Conservation (phyloP, 2,797 vertebrate genomes). For the Luscinia megarhynchos region DNA sequence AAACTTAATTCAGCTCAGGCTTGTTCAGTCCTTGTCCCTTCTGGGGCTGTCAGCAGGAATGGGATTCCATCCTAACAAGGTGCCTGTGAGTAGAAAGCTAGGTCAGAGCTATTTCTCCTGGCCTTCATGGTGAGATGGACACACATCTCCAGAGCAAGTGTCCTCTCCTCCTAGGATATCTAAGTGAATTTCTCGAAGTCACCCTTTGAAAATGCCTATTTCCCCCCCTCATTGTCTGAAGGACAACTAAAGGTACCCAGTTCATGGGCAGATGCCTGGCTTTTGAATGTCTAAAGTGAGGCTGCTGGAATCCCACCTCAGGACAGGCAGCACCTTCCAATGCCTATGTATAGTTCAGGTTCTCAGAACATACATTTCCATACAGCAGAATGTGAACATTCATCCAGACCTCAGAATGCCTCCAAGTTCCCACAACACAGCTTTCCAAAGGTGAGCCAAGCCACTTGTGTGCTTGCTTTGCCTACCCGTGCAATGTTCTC, state of each 20-base stretch:
- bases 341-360: neutral
- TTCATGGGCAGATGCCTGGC: neutral
- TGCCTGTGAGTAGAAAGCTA: neutral
- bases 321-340: neutral
- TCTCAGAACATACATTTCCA: neutral
- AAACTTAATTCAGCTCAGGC: conserved; percentile 14
- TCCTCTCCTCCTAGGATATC: neutral
- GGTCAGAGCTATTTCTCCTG: neutral
- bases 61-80: neutral
- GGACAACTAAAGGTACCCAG: neutral
- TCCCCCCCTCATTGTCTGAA: neutral
- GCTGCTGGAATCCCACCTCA: neutral
- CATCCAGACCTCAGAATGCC: neutral
- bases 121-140: neutral
- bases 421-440: neutral
- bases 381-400: neutral
- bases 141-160: neutral
- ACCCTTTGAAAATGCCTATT: neutral
- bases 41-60: neutral
- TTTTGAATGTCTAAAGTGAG: neutral
- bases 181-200: neutral
- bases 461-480: neutral
- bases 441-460: neutral
- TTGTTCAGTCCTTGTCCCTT: neutral
- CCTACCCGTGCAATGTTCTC: conserved; percentile 89